Conservation (phyloP, 2,113 vertebrate genomes). For the Larimichthys crocea region DNA sequence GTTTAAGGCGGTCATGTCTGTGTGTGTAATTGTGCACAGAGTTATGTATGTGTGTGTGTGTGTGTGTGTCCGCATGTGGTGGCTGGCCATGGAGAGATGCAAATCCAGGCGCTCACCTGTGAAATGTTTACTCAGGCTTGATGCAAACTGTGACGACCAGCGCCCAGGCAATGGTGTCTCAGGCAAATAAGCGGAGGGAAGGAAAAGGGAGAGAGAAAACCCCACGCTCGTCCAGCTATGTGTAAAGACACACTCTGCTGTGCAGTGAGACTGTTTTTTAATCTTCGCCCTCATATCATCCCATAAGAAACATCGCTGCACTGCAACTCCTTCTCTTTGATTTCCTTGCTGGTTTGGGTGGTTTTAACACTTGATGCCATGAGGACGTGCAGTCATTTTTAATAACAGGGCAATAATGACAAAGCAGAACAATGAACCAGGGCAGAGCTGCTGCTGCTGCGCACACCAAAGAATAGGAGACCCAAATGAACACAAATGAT, state of each 20-base stretch:
- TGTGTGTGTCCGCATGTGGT: constrained; percentile 66
- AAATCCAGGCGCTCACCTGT: constrained; percentile 85
- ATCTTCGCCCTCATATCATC: constrained; percentile 14
- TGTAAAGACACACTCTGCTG: background rate
- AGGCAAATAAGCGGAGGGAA: constrained; percentile 78
- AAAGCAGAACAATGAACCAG: constrained; percentile 1
- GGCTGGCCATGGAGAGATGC: constrained; percentile 78
- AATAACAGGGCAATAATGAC: constrained; percentile 29
- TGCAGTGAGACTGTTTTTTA: constrained; percentile 3
- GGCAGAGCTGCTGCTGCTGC: constrained; percentile 13
- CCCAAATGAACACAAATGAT: constrained; percentile 80
- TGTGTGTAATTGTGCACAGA: constrained; percentile 51
- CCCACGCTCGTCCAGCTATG: background rate
- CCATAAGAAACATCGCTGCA: background rate
- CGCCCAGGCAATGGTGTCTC: constrained; percentile 78
- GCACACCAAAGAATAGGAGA: constrained; percentile 66
- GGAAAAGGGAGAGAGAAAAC: constrained; percentile 20
- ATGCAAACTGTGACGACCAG: constrained; percentile 85
- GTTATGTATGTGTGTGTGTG: constrained; percentile 48
- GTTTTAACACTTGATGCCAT: constrained; percentile 22
- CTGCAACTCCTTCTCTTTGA: background rate
- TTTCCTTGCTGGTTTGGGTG: constrained; percentile 41
- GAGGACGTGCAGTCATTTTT: constrained; percentile 18
- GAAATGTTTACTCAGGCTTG: constrained; percentile 83
- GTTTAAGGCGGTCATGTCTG: constrained; percentile 61